These are phyloP conservation scores for Spizella passerina DNA, from an alignment of 2,797 vertebrate species.

Conservation along the genomic window DNA sequence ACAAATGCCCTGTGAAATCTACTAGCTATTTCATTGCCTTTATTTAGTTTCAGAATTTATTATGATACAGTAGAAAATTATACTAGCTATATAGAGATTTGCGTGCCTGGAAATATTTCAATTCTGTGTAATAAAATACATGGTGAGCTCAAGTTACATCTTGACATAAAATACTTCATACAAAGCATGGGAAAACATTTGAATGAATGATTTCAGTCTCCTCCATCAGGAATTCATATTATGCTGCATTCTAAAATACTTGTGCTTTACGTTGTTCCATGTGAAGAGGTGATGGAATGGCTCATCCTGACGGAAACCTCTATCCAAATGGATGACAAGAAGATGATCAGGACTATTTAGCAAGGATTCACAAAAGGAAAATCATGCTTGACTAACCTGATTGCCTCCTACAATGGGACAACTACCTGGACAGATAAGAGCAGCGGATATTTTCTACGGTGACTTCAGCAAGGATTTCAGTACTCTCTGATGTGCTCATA, in stretches of 20 bases:
- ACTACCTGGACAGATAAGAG: background rate
- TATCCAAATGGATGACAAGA: background rate
- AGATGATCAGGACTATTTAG: background rate
- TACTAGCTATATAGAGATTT: background rate
- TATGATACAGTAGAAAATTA: background rate
- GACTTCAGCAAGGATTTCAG: background rate
- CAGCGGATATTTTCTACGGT: background rate
- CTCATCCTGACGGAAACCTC: background rate
- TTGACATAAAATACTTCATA: background rate
- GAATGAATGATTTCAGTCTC: background rate
- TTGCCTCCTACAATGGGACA: too few species aligned
- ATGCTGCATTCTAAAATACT: background rate
- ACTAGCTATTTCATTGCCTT: background rate
- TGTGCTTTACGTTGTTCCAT: background rate
- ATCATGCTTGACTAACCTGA: background rate
- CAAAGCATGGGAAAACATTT: background rate
- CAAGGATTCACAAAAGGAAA: background rate
- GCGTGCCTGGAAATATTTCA: background rate
- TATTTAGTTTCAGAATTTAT: background rate
- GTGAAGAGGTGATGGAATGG: background rate
- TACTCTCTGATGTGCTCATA: background rate
- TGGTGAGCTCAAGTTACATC: background rate
- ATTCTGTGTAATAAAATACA: background rate
- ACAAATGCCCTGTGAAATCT: background rate
- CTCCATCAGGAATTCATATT: background rate